These are phyloP conservation scores for Brenthis hecate DNA, from an alignment of 2,888 invertebrate species.

Conservation along the genomic window DNA sequence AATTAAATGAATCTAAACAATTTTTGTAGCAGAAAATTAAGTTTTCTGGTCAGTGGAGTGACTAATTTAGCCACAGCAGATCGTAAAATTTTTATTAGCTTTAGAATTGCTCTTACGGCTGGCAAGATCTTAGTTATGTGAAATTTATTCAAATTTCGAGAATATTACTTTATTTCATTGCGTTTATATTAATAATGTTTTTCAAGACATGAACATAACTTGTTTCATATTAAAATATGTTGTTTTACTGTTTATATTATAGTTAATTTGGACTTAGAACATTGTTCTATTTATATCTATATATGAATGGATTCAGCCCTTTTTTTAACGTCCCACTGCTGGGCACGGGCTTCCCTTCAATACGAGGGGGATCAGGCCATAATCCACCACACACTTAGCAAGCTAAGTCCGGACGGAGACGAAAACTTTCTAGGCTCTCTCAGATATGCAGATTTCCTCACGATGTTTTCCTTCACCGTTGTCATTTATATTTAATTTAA, in stretches of 20 bases:
- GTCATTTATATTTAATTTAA: too few species aligned
- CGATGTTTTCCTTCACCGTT: too few species aligned
- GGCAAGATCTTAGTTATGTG: conserved; percentile 15
- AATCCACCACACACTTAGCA: too few species aligned
- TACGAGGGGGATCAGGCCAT: too few species aligned
- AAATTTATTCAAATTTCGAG: conserved; percentile 17
- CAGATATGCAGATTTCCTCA: too few species aligned
- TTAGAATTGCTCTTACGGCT: conserved; percentile 14
- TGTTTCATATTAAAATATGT: neutral
- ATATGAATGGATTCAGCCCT: too few species aligned
- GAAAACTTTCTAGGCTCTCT: too few species aligned
- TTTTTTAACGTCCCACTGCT: too few species aligned
- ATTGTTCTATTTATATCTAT: too few species aligned
- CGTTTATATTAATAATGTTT: neutral
- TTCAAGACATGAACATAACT: neutral
- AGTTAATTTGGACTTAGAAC: too few species aligned
- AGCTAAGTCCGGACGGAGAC: too few species aligned
- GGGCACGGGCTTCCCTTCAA: too few species aligned
- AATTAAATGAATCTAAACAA: conserved; percentile 11
- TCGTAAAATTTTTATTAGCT: conserved; percentile 20
- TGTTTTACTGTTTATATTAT: neutral
- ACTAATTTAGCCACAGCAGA: conserved; percentile 16
- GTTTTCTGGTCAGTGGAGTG: conserved; percentile 18
- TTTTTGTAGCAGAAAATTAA: conserved; percentile 17
- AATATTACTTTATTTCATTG: conserved; percentile 10